These are phyloP conservation scores for Phania funesta DNA, from an alignment of 2,888 invertebrate genomes.

Conservation along the genomic window DNA sequence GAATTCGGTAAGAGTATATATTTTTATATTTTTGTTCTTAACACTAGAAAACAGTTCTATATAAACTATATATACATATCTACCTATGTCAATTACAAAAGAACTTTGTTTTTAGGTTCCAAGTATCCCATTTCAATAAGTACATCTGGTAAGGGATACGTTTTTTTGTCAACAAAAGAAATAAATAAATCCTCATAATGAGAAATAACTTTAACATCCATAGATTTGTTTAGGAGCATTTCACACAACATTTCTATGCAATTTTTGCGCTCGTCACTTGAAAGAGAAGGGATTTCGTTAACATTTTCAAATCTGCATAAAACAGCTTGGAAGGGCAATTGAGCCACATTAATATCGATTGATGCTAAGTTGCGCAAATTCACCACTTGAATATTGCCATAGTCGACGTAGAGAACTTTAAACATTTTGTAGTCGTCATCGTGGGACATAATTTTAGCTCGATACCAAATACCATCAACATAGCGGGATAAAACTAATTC, in stretches of 20 bases:
- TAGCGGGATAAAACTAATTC: conserved; percentile 77
- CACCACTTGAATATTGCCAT: conserved; percentile 76
- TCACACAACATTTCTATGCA: conserved; percentile 66
- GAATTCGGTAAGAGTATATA: too few species aligned
- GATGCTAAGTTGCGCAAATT: conserved; percentile 70
- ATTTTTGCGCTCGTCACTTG: conserved; percentile 64
- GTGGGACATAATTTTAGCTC: conserved; percentile 75
- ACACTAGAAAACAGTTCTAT: too few species aligned
- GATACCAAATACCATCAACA: conserved; percentile 74
- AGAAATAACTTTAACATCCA: conserved; percentile 69
- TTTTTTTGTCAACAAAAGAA: conserved; percentile 65
- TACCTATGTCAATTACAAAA: too few species aligned
- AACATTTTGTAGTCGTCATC: conserved; percentile 70
- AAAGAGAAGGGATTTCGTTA: conserved; percentile 27
- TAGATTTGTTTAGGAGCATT: conserved; percentile 68
- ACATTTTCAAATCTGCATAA: conserved; percentile 72
- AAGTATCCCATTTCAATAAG: conserved; percentile 52
- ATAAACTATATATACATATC: too few species aligned
- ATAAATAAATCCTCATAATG: conserved; percentile 71
- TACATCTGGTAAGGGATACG: conserved; percentile 21
- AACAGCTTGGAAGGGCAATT: conserved; percentile 74
- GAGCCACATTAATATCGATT: conserved; percentile 71
- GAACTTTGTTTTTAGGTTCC: background rate
- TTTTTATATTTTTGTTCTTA: too few species aligned
- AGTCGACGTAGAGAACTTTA: conserved; percentile 78